Evolutionary conservation across 92 coral and sea anemone genomes (phyloP).

Genomic region (Anthopleura xanthogrammica): DNA sequence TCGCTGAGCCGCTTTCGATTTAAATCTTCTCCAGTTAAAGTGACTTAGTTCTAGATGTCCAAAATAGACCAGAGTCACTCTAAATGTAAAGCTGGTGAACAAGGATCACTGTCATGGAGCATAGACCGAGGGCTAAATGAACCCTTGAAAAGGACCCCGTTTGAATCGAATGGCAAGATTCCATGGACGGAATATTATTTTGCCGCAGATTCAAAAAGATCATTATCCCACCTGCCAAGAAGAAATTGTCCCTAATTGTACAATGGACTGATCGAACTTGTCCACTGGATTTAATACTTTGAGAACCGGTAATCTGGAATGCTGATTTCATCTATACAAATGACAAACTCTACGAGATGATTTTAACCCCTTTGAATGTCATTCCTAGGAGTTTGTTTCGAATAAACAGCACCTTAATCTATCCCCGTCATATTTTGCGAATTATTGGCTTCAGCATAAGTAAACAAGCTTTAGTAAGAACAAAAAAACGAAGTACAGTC

Average conservation of each 20-base stretch:
- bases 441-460: slow-evolving; percentile 26
- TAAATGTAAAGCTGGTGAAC: neutral
- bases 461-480: slow-evolving; percentile 20
- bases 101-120: neutral
- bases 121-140: neutral
- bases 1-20: slow-evolving; percentile 24
- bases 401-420: slow-evolving; percentile 41
- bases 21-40: slow-evolving; percentile 19
- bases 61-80: neutral
- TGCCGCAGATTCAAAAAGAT: slow-evolving; percentile 8
- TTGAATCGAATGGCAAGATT: slow-evolving; percentile 7
- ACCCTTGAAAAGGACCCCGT: neutral
- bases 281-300: slow-evolving; percentile 16
- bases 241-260: slow-evolving; percentile 11
- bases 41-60: slow-evolving; percentile 10
- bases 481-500: slow-evolving; percentile 4
- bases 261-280: slow-evolving; percentile 4
- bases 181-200: neutral
- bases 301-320: slow-evolving; percentile 31
- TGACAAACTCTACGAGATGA: slow-evolving; percentile 27
- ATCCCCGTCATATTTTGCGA: slow-evolving; percentile 29
- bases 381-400: slow-evolving; percentile 29
- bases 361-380: slow-evolving; percentile 29
- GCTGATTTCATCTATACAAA: slow-evolving; percentile 34
- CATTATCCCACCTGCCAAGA: slow-evolving; percentile 24